phyloP scores from a whole-genome alignment of 1,140 invertebrate species.

The Archegozetes longisetosus region DNA sequence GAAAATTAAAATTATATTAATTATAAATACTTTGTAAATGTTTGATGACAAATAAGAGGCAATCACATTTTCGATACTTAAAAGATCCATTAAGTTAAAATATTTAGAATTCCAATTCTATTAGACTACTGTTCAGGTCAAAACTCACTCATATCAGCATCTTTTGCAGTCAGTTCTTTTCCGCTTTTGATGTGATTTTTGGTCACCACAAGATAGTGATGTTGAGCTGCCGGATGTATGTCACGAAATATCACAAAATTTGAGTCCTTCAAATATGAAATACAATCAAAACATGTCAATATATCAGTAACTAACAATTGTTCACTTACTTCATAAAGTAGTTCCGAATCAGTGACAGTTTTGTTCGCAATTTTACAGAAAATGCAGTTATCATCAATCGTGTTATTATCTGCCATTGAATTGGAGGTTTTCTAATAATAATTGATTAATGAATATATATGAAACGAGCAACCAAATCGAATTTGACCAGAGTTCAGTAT shows the following conservation, averaged over 20 bases:
- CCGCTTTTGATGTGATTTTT: slow-evolving; percentile 56
- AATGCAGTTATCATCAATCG: slow-evolving; percentile 4
- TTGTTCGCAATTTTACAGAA: slow-evolving; percentile 6
- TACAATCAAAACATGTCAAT: background rate
- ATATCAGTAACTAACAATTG: background rate
- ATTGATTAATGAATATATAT: no score
- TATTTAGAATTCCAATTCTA: slow-evolving; percentile 8
- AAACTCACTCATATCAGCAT: slow-evolving; percentile 47
- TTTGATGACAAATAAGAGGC: no score
- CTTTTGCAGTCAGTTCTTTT: slow-evolving; percentile 42
- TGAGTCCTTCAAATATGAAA: slow-evolving; percentile 42
- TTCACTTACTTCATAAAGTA: background rate
- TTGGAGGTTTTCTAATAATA: no score
- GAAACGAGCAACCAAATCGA: no score
- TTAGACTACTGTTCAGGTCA: background rate
- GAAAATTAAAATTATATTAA: slow-evolving; percentile 25
- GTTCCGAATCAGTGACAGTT: background rate
- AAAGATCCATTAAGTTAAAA: background rate
- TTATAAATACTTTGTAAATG: background rate
- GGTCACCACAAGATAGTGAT: slow-evolving; percentile 64
- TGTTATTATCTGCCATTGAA: background rate
- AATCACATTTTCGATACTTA: no score
- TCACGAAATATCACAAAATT: slow-evolving; percentile 60
- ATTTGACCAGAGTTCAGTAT: no score
- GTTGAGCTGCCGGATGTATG: slow-evolving; percentile 57